Evolutionary conservation across 2,113 vertebrate genomes (phyloP).

Genomic region (Nothobranchius furzeri): DNA sequence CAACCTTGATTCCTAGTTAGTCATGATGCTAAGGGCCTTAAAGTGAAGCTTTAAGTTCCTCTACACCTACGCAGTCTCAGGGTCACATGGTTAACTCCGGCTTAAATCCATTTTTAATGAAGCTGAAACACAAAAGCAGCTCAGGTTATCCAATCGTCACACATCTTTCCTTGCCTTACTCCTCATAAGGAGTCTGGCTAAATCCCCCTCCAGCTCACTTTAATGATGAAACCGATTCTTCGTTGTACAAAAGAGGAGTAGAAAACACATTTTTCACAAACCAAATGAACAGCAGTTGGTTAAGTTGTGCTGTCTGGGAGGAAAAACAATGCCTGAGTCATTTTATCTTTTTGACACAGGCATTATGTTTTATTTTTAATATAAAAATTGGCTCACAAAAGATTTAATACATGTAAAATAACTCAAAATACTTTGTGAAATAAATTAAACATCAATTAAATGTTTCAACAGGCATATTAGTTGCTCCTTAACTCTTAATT

Average conservation of each 20-base stretch:
- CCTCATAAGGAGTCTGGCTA: background rate
- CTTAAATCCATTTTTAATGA: constrained; percentile 6
- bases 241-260: background rate
- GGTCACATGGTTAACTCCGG: background rate
- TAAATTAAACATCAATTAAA: background rate
- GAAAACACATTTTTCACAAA: background rate
- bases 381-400: too few species aligned
- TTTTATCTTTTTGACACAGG: too few species aligned
- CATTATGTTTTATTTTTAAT: too few species aligned
- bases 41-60: background rate
- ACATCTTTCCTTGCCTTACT: background rate
- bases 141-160: background rate
- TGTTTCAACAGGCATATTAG: background rate
- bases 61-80: background rate
- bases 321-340: too few species aligned
- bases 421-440: background rate
- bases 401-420: too few species aligned
- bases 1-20: background rate
- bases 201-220: background rate
- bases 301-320: background rate
- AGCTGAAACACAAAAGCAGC: background rate
- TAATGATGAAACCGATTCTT: background rate
- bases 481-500: background rate
- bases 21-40: background rate
- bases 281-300: background rate